These are phyloP conservation scores for Papilio glaucus DNA, from an alignment of 1,140 invertebrate genomes.

Conservation along the genomic window DNA sequence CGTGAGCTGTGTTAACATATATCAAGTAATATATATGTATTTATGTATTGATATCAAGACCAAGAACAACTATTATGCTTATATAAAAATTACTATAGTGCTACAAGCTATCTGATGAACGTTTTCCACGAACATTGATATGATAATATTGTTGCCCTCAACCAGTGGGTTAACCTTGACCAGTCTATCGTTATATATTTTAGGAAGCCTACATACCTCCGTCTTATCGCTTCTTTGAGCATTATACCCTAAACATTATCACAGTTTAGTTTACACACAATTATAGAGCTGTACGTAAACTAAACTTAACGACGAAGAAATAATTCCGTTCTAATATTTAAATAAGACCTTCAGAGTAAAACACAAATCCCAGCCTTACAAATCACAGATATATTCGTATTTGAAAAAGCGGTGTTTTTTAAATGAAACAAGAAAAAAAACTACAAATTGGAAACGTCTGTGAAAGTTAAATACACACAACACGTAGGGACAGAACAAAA, in stretches of 20 bases:
- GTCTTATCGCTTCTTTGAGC: too few relatives aligned
- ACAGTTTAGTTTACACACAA: too few relatives aligned
- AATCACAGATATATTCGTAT: background rate
- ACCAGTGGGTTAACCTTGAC: too few relatives aligned
- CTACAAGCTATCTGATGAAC: background rate
- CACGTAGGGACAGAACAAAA: slow-evolving; percentile 33
- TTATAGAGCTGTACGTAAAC: too few relatives aligned
- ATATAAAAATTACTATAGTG: background rate
- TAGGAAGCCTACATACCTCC: too few relatives aligned
- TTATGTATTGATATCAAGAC: slow-evolving; percentile 6
- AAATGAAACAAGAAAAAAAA: slow-evolving; percentile 20
- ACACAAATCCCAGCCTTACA: background rate
- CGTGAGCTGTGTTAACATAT: background rate
- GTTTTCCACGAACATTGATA: too few relatives aligned
- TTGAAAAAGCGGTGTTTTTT: background rate
- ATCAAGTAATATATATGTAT: background rate
- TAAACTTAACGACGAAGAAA: too few relatives aligned
- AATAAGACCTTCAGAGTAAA: too few relatives aligned
- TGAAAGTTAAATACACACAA: slow-evolving; percentile 20
- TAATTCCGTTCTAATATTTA: too few relatives aligned
- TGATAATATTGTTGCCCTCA: too few relatives aligned
- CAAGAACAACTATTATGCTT: background rate
- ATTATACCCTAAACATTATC: too few relatives aligned
- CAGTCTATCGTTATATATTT: too few relatives aligned
- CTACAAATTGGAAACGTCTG: slow-evolving; percentile 3